phyloP scores from a whole-genome alignment of 2,888 invertebrate genomes.

The Apotomis turbidana region DNA sequence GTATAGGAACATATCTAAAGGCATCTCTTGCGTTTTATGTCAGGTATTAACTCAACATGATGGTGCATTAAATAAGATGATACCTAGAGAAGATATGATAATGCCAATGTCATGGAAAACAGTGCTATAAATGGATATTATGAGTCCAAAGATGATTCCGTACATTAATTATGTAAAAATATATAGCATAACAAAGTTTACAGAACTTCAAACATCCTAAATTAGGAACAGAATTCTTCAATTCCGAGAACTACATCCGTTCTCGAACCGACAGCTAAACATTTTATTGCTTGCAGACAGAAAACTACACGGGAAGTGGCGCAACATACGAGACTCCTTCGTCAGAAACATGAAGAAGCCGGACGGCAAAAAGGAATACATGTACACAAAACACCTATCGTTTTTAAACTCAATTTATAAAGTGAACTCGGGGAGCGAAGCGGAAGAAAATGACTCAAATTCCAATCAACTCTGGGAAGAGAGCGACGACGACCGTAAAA shows the following conservation, averaged over 20 bases:
- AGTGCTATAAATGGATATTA: no score
- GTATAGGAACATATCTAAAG: no score
- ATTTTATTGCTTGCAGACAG: slow-evolving; percentile 60
- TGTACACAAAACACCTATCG: slow-evolving; percentile 65
- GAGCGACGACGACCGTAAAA: slow-evolving; percentile 55
- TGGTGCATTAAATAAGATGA: no score
- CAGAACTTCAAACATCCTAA: slow-evolving; percentile 4
- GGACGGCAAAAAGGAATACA: slow-evolving; percentile 59
- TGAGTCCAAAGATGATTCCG: no score
- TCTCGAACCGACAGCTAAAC: slow-evolving; percentile 14
- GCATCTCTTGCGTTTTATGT: no score
- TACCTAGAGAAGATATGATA: no score
- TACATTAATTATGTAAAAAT: background rate
- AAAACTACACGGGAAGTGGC: slow-evolving; percentile 71
- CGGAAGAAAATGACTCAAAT: slow-evolving; percentile 51
- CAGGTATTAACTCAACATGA: no score
- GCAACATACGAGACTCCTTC: slow-evolving; percentile 74
- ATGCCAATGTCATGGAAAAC: no score
- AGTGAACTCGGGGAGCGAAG: slow-evolving; percentile 53
- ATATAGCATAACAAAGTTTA: background rate
- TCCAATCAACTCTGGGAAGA: slow-evolving; percentile 50
- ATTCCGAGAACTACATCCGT: slow-evolving; percentile 26
- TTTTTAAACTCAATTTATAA: slow-evolving; percentile 64
- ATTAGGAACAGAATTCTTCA: background rate
- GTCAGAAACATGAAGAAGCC: slow-evolving; percentile 63